Percentiles rank a stretch among this genome's conserved stretches.
These are phyloP conservation scores for Euclidia mi DNA, from an alignment of 2,888 invertebrate species.

Conservation along the genomic window DNA sequence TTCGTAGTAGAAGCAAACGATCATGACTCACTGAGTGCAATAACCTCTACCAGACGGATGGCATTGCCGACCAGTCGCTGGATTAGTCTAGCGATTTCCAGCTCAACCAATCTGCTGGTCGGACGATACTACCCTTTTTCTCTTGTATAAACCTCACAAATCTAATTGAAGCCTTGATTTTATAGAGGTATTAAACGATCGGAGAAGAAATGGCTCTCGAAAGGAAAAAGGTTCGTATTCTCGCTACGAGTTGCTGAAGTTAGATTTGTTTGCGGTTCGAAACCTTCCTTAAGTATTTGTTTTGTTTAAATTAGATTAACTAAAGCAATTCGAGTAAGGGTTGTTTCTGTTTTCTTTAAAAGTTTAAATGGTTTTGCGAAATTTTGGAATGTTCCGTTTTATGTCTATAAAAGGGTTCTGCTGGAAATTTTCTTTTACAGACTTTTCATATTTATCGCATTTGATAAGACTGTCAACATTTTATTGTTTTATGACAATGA, in stretches of 20 bases:
- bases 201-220: slow-evolving; percentile 24
- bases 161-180: slow-evolving; percentile 40
- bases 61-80: slow-evolving; percentile 58
- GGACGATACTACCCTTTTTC: slow-evolving; percentile 40
- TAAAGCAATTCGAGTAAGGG: slow-evolving; percentile 3
- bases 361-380: not conserved
- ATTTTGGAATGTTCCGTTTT: not conserved
- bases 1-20: slow-evolving; percentile 41
- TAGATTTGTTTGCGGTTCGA: slow-evolving; percentile 24
- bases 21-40: slow-evolving; percentile 74
- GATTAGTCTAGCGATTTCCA: slow-evolving; percentile 53
- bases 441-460: too few relatives aligned
- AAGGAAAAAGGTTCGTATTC: slow-evolving; percentile 22
- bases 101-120: slow-evolving; percentile 30
- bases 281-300: slow-evolving; percentile 12
- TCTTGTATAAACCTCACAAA: slow-evolving; percentile 32
- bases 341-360: slow-evolving; percentile 1
- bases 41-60: slow-evolving; percentile 74
- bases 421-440: too few relatives aligned
- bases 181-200: slow-evolving; percentile 30
- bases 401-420: too few relatives aligned
- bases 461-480: too few relatives aligned
- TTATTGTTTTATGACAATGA: too few relatives aligned
- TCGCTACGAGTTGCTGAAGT: slow-evolving; percentile 28
- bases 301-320: slow-evolving; percentile 16